Evolutionary conservation across 2,113 vertebrate species (phyloP).

Genomic region (Rhabdomys dilectus): DNA sequence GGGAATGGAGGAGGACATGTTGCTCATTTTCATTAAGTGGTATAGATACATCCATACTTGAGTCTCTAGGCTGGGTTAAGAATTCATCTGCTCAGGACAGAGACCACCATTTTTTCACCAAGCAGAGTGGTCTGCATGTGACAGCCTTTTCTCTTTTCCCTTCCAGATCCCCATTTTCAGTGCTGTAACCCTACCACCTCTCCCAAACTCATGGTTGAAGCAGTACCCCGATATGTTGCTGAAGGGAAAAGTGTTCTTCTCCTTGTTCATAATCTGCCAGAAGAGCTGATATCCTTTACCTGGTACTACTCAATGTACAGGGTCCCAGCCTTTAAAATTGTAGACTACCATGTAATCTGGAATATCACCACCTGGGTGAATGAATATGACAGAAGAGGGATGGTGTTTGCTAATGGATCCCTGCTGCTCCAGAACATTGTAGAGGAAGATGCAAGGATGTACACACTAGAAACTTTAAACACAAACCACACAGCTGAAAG

Average conservation of each 20-base stretch:
- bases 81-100: neutral
- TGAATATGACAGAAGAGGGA: neutral
- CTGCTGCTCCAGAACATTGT: neutral
- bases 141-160: neutral
- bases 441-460: neutral
- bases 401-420: neutral
- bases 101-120: neutral
- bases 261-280: neutral
- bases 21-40: neutral
- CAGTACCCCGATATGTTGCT: accelerated
- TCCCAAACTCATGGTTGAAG: neutral
- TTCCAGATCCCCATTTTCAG: neutral
- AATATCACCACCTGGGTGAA: neutral
- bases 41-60: neutral
- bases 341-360: neutral
- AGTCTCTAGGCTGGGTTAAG: neutral
- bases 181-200: neutral
- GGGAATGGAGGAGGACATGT: neutral
- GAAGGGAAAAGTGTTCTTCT: neutral
- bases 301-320: neutral
- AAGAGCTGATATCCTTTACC: accelerated
- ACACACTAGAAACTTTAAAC: neutral
- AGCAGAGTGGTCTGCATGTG: neutral
- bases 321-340: accelerated
- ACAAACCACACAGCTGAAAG: no score